Conservation (phyloP, 2,797 vertebrate genomes). For the Amblyopsis hoosieri region DNA sequence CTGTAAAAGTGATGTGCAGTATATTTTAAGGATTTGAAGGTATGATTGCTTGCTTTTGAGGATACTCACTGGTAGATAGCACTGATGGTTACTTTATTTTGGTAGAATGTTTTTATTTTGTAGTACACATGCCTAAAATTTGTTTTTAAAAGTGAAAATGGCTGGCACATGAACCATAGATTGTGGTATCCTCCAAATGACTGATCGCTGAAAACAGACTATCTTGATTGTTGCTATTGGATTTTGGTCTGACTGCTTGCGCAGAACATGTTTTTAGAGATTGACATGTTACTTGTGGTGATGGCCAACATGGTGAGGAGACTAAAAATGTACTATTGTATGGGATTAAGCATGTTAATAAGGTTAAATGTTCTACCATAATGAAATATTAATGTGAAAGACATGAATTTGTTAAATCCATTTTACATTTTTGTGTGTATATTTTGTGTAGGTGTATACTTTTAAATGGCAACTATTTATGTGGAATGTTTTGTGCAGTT, state of each 20-base stretch:
- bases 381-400: conserved; percentile 48
- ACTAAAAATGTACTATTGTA: not conserved
- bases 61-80: conserved; percentile 40
- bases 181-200: too few relatives aligned
- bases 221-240: conserved; percentile 2
- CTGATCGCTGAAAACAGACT: not conserved
- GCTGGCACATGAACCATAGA: too few relatives aligned
- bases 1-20: conserved; percentile 40
- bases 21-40: conserved; percentile 23
- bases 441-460: conserved; percentile 68
- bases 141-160: not conserved
- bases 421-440: conserved; percentile 61
- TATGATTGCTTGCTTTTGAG: conserved; percentile 33
- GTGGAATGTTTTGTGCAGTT: conserved; percentile 62
- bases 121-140: conserved; percentile 14
- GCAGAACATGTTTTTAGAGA: not conserved
- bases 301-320: not conserved
- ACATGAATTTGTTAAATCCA: conserved; percentile 56
- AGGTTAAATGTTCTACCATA: conserved; percentile 57
- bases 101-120: conserved; percentile 61
- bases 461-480: conserved; percentile 63
- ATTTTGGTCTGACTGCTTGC: not conserved
- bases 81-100: conserved; percentile 51
- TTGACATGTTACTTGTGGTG: not conserved
- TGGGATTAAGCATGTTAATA: conserved; percentile 30